Percentiles rank a stretch among this genome's conserved stretches.
phyloP scores from a whole-genome alignment of 30 jellyfish, hydroid and myxozoan genomes.

The Cassiopea xamachana region DNA sequence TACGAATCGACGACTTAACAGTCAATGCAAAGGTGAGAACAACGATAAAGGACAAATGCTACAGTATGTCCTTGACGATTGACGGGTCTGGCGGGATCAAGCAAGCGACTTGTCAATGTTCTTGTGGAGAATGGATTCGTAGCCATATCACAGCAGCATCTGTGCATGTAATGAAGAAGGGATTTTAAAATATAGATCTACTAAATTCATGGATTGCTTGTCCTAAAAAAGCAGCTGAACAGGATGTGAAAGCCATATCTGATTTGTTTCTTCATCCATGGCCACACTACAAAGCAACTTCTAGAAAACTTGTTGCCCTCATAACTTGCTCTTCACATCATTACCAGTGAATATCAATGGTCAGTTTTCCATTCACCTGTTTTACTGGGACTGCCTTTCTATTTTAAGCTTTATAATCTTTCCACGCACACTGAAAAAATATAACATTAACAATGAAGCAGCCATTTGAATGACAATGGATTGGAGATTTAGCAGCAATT shows the following conservation, averaged over 20 bases:
- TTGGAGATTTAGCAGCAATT: too few species aligned
- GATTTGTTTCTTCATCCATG: not conserved
- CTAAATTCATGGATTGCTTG: constrained; percentile 24
- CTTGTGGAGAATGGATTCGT: constrained; percentile 29
- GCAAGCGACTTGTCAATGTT: constrained; percentile 17
- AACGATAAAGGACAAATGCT: constrained; percentile 18
- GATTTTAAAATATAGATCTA: constrained; percentile 8
- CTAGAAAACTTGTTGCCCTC: not conserved
- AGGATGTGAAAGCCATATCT: constrained; percentile 7
- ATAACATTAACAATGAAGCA: too few species aligned
- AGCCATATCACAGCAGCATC: constrained; percentile 42
- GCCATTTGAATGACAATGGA: too few species aligned
- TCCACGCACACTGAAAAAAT: too few species aligned
- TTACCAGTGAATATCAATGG: too few species aligned
- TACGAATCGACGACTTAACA: not conserved
- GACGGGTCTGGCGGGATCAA: constrained; percentile 16
- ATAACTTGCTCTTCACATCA: too few species aligned
- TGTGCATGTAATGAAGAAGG: constrained; percentile 26
- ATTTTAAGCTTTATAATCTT: too few species aligned
- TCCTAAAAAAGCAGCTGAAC: constrained; percentile 19
- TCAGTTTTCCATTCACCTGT: too few species aligned
- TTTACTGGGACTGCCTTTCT: too few species aligned
- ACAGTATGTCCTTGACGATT: not conserved
- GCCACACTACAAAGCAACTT: constrained; percentile 13
- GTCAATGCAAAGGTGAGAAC: not conserved